Evolutionary conservation across 2,888 invertebrate genomes (phyloP), one percentile per base, ranked within the genome.

Genomic region (Limnephilus rhombicus): DNA sequence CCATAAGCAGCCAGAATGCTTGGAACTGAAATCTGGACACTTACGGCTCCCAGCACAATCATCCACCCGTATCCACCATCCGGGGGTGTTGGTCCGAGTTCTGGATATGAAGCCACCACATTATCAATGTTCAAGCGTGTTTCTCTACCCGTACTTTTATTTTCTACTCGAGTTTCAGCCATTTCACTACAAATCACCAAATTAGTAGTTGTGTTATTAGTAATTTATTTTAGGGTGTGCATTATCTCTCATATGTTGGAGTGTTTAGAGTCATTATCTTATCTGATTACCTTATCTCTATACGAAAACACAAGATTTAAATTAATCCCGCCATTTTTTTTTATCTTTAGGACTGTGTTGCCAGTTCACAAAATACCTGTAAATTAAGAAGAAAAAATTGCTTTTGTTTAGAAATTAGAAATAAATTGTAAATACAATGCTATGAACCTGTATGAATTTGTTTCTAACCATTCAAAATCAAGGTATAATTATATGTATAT

Each of bases 11-110:
- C 95, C n/a, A 96, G 94, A 91, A 97, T 94, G 91, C 96, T 96
- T 29, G 97, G 97, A 82, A 97, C 96, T n/a, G 96, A 95, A 94
- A 97, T 96, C 95, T 97, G 97, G 94, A 97, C 97, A 93, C 97
- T 95, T 93, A 96, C 95, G 68, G 97, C 96, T 24, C 97, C 96
- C 81, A 96, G 94, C 90, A 97, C 96, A 94, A 97, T 96, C 88
- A 97, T 94, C 97, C 97, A 97, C 0, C 97, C 97, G 94, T 97
- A 97, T 3, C 97, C 97, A 0, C 97, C 97, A 94, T 97, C 97
- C 2, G 97, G 97, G 88, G 97, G 96, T 24, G 96, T 96, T 0
- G 97, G 97, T 0, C 97, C 97, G 89, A 97, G 95, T 95, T 97
- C 97, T 2, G 97, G 97, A 93, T 97, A 96, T 37, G 97, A 97